phyloP scores from a whole-genome alignment of 2,888 invertebrate species.

The Amphimallon solstitiale region DNA sequence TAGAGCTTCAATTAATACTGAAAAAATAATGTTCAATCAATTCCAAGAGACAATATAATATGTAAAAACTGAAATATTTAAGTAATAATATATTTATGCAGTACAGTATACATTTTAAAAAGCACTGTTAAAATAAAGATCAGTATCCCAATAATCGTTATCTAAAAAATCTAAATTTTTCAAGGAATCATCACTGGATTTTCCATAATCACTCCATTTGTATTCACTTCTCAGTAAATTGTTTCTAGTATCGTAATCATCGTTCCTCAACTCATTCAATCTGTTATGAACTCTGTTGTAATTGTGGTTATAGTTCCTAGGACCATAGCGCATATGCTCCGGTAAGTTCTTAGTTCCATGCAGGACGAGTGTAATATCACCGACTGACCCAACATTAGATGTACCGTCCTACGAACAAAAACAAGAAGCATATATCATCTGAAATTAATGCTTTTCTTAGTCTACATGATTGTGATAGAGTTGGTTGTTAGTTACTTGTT shows the following conservation, averaged over 20 bases:
- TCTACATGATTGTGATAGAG: no score
- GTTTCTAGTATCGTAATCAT: not conserved
- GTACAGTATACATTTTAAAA: not conserved
- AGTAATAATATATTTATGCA: not conserved
- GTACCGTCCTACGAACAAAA: slow-evolving; percentile 41
- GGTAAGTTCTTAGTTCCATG: slow-evolving; percentile 78
- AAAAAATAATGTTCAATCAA: no score
- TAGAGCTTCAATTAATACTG: no score
- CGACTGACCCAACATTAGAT: slow-evolving; percentile 40
- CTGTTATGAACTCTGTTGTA: slow-evolving; percentile 59
- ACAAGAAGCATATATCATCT: no score
- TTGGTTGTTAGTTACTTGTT: no score
- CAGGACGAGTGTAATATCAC: slow-evolving; percentile 56
- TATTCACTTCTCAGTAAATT: no score
- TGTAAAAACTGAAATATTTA: not conserved
- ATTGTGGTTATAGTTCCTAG: slow-evolving; percentile 66
- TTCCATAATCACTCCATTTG: no score
- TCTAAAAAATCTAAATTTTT: slow-evolving; percentile 20
- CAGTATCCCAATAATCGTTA: slow-evolving; percentile 29
- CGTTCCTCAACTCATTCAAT: slow-evolving; percentile 25
- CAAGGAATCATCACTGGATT: not conserved
- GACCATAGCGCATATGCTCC: slow-evolving; percentile 69
- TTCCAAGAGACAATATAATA: not conserved
- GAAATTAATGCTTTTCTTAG: no score
- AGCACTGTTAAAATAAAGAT: slow-evolving; percentile 14